Conservation (phyloP, 2,888 invertebrate species). For the Horisme vitalbata region DNA sequence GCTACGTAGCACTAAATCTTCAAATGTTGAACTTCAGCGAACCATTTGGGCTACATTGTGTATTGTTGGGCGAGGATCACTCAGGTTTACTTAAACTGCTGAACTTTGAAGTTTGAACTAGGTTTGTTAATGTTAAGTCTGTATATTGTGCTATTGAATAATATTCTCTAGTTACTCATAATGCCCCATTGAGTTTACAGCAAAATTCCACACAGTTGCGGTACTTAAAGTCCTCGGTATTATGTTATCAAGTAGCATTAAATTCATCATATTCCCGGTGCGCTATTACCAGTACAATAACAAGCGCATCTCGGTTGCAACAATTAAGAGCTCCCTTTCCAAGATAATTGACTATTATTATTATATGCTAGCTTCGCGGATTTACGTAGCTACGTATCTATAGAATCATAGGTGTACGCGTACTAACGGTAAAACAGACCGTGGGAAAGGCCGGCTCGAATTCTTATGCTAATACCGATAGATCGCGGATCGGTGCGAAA, state of each 20-base stretch:
- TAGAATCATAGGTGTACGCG: constrained; percentile 27
- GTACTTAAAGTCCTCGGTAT: constrained; percentile 2
- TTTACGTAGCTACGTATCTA: constrained; percentile 33
- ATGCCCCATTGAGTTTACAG: background rate
- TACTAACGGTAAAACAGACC: constrained; percentile 51
- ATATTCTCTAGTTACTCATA: background rate
- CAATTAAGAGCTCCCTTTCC: constrained; percentile 30
- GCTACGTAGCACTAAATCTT: constrained; percentile 44
- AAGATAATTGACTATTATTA: constrained; percentile 45
- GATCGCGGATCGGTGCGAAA: constrained; percentile 68
- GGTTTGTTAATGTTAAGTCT: constrained; percentile 17
- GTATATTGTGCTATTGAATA: constrained; percentile 6
- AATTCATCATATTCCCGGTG: constrained; percentile 11
- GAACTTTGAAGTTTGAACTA: constrained; percentile 26
- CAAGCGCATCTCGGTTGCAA: constrained; percentile 28
- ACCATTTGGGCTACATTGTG: constrained; percentile 45
- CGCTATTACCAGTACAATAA: constrained; percentile 22
- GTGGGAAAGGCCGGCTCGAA: constrained; percentile 63
- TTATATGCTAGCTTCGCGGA: constrained; percentile 31
- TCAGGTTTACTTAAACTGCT: constrained; percentile 29
- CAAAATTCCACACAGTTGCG: constrained; percentile 7
- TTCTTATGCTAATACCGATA: constrained; percentile 73
- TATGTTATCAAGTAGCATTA: constrained; percentile 4
- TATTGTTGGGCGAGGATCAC: constrained; percentile 46
- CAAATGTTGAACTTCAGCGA: constrained; percentile 44